Percentiles rank a stretch among this genome's conserved stretches.
phyloP scores from a whole-genome alignment of 2,797 vertebrate species.

The Galago senegalensis region DNA sequence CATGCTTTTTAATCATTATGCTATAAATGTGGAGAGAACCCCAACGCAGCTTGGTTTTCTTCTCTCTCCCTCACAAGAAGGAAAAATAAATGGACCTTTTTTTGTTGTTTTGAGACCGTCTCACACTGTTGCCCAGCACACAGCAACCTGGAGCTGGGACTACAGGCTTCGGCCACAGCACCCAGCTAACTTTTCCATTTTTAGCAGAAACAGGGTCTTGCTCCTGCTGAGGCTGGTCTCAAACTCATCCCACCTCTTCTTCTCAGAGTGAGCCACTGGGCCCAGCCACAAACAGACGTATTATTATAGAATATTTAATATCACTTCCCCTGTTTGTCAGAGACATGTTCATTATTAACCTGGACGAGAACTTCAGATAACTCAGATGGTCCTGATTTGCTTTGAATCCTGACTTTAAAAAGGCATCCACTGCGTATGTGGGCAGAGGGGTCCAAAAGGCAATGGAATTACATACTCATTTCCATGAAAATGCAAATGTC shows the following conservation, averaged over 20 bases:
- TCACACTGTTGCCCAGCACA: too few relatives aligned
- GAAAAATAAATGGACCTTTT: background rate
- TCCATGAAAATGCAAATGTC: constrained; percentile 67
- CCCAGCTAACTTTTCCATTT: too few relatives aligned
- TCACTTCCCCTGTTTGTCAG: background rate
- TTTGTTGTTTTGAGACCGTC: too few relatives aligned
- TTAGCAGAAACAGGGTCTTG: too few relatives aligned
- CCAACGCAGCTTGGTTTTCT: background rate
- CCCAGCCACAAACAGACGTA: too few relatives aligned
- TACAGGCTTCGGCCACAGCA: too few relatives aligned
- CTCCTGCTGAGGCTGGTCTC: too few relatives aligned
- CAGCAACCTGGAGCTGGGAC: too few relatives aligned
- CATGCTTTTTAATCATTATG: background rate
- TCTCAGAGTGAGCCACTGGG: too few relatives aligned
- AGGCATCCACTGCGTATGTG: background rate
- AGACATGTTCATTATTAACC: background rate
- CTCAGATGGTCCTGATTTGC: background rate
- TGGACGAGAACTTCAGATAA: constrained; percentile 41
- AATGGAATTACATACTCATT: background rate
- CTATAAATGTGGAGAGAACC: background rate
- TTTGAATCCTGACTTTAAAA: constrained; percentile 60
- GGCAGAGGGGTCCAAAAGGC: constrained; percentile 44
- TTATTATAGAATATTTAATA: background rate
- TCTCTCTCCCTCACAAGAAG: background rate
- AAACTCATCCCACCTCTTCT: too few relatives aligned